Evolutionary conservation across 2,113 vertebrate species (phyloP).

Genomic region (Pelodiscus sinensis): DNA sequence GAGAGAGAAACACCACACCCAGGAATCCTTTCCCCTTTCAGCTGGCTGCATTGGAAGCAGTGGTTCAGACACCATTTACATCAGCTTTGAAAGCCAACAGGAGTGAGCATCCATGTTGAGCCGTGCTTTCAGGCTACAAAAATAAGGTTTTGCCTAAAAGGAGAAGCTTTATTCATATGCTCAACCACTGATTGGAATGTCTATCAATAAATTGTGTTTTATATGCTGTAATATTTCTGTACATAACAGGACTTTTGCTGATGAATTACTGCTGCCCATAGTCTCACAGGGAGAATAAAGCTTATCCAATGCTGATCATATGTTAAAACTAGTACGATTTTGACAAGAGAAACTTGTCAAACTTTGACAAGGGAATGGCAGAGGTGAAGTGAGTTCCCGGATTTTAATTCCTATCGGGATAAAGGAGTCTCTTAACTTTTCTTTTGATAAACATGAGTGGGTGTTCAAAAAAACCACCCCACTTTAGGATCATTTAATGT

Average conservation of each 20-base stretch:
- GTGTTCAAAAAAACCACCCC: background rate
- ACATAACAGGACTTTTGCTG: background rate
- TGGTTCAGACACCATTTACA: too few relatives aligned
- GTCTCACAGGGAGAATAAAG: background rate
- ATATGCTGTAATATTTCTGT: background rate
- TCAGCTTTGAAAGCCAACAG: constrained; percentile 11
- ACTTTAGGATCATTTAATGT: background rate
- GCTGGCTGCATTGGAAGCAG: too few relatives aligned
- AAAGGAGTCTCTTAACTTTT: background rate
- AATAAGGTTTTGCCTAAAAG: background rate
- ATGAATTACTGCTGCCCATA: background rate
- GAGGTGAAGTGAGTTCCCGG: constrained; percentile 22
- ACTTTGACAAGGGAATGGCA: background rate
- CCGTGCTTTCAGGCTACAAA: constrained; percentile 6
- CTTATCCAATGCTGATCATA: background rate
- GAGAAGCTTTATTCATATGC: background rate
- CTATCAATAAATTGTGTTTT: background rate
- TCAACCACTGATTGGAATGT: background rate
- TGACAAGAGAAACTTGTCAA: constrained; percentile 8
- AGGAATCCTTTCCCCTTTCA: too few relatives aligned
- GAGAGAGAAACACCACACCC: too few relatives aligned
- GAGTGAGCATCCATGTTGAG: background rate
- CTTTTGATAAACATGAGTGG: background rate
- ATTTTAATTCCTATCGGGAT: background rate
- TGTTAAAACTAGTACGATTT: background rate